Base-by-base conservation (phyloP, 2,113 vertebrate genomes). In the Pachycephala philippinensis region DNA sequence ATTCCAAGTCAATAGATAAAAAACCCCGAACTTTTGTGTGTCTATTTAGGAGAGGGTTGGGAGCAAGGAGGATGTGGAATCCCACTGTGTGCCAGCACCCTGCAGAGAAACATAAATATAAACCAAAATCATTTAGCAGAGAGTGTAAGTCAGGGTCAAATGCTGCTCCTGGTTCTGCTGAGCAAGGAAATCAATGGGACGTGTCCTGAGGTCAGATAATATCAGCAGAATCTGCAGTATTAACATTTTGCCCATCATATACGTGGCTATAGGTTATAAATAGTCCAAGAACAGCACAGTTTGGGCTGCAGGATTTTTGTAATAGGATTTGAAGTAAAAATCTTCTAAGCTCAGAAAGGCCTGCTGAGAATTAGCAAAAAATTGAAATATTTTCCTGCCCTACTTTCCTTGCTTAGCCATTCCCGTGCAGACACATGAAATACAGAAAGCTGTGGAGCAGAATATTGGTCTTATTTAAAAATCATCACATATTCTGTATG, bases 311-410 rank as follows among this genome's bases (percentile, higher is more conserved):
- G 71, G 86, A 54, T 56, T 70, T 90, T 77, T 81, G 31, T 66
- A 72, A 75, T 60, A 96, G 79, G 92, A 90, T 95, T 96, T 96
- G 37, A 90, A n/a, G 76, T 78, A 74, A 93, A 94, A 92, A 81
- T 88, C 93, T 93, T 95, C 91, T 94, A 88, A 95, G 83, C 83
- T 83, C 66, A 91, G 74, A 95, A 94, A 95, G 89, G 70, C 77
- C 50, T 89, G 54, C 59, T 89, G 93, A 97, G 93, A 95, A 88
- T 89, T 87, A 95, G 50, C 59, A 95, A 77, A 87, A 83, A 93
- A 94, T 11, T 35, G 60, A 77, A 94, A 94, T 89, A 75, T 94
- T 93, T 92, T 76, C 52, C 87, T 97, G 91, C 42, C 94, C 95
- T 97, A 96, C 63, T 95, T 97, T 96, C 60, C 49, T 50, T 83